Conservation (phyloP, 37 sponge, comb jelly and placozoan species). For the Bolinopsis microptera region DNA sequence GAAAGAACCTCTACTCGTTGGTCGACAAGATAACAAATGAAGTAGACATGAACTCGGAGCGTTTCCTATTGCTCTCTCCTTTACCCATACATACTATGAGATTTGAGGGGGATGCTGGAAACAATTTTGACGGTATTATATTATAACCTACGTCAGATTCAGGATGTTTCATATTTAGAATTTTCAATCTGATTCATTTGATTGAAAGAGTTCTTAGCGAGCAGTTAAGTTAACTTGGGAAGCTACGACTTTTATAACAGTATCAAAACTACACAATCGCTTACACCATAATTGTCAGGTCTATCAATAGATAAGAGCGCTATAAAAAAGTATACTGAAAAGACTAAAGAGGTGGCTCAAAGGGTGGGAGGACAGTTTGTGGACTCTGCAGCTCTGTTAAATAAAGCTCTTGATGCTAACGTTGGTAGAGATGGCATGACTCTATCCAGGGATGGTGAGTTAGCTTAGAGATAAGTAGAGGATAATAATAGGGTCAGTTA, state of each 20-base stretch:
- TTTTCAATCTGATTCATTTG: too few species aligned
- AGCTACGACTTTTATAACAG: too few species aligned
- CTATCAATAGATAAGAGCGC: not conserved
- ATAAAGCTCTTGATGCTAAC: not conserved
- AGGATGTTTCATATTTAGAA: too few species aligned
- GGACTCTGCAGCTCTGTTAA: not conserved
- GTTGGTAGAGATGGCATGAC: not conserved
- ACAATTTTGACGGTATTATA: too few species aligned
- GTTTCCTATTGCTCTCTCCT: not conserved
- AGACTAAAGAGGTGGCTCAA: not conserved
- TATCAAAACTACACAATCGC: too few species aligned
- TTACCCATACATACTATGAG: not conserved
- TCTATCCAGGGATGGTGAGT: not conserved
- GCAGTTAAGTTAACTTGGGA: too few species aligned
- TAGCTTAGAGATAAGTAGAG: too few species aligned
- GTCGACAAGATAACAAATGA: slow-evolving; percentile 61
- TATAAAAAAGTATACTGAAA: not conserved
- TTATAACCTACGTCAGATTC: too few species aligned
- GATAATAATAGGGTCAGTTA: too few species aligned
- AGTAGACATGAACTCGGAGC: slow-evolving; percentile 1
- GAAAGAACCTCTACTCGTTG: not conserved
- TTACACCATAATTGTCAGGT: too few species aligned
- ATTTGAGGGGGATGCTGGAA: too few species aligned
- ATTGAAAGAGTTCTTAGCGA: too few species aligned
- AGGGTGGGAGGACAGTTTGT: not conserved